A percentile compares a stretch with the other conserved stretches of the same genome.
Evolutionary conservation across 2,797 vertebrate genomes (phyloP).

Genomic region (Hemibagrus guttatus): DNA sequence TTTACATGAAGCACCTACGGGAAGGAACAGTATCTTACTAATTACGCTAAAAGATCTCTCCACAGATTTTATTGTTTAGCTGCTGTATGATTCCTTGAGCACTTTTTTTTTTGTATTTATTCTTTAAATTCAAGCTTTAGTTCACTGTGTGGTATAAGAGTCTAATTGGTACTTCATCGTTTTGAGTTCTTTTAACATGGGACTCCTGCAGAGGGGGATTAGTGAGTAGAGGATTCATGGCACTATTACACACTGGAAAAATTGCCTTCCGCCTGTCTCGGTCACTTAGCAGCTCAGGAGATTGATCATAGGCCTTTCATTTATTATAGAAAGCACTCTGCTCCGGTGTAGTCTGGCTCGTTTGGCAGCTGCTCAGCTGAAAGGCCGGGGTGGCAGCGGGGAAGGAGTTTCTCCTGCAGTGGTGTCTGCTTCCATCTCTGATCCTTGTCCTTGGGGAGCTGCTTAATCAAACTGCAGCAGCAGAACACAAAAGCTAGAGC

Average conservation of each 20-base stretch:
- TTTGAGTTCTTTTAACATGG: constrained; percentile 33
- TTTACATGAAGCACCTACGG: constrained; percentile 5
- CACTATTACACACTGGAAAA: constrained; percentile 28
- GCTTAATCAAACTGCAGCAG: constrained; percentile 30
- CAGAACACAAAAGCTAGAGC: constrained; percentile 4
- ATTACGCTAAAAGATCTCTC: not conserved
- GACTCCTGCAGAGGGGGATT: constrained; percentile 33
- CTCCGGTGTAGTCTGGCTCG: constrained; percentile 36
- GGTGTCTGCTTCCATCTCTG: constrained; percentile 42
- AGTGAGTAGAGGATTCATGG: constrained; percentile 45
- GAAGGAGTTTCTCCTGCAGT: constrained; percentile 4
- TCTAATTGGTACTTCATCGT: constrained; percentile 52
- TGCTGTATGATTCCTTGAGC: not conserved
- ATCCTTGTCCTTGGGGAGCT: constrained; percentile 35
- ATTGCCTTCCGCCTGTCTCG: constrained; percentile 49
- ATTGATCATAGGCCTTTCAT: constrained; percentile 58
- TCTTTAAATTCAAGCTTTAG: not conserved
- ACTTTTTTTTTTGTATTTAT: constrained; percentile 1
- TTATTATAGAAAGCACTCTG: constrained; percentile 60
- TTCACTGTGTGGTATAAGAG: not conserved
- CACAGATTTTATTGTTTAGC: not conserved
- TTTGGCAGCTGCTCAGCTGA: constrained; percentile 38
- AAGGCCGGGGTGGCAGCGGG: constrained; percentile 12
- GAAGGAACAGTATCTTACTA: not conserved
- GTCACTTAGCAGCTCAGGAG: constrained; percentile 57